Evolutionary conservation across 1,140 invertebrate species (phyloP).

Genomic region (Drosophila ohnishii): DNA sequence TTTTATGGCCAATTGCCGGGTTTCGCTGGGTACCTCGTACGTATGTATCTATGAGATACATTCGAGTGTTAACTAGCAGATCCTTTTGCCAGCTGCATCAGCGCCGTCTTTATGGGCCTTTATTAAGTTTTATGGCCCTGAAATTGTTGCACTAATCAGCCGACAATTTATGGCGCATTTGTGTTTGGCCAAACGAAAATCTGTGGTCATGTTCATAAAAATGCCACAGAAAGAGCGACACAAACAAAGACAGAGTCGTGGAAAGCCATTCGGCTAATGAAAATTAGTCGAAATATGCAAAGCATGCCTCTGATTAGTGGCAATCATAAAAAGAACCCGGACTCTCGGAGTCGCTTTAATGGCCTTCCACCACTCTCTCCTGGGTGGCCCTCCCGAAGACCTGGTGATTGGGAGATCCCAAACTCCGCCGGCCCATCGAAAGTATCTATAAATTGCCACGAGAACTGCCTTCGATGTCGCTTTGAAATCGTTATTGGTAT

Average conservation of each 20-base stretch:
- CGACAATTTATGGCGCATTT: slow-evolving; percentile 72
- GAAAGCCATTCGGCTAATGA: slow-evolving; percentile 39
- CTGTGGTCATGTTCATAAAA: slow-evolving; percentile 59
- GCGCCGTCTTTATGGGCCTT: slow-evolving; percentile 39
- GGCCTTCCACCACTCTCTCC: not conserved
- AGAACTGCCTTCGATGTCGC: slow-evolving; percentile 41
- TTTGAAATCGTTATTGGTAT: slow-evolving; percentile 38
- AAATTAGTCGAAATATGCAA: slow-evolving; percentile 73
- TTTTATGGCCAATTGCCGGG: slow-evolving; percentile 64
- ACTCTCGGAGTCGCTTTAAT: slow-evolving; percentile 48
- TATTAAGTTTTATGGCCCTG: slow-evolving; percentile 66
- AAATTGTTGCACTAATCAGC: slow-evolving; percentile 79
- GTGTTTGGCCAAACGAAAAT: slow-evolving; percentile 59
- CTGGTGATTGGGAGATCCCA: slow-evolving; percentile 3
- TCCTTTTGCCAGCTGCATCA: slow-evolving; percentile 38
- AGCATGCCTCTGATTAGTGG: slow-evolving; percentile 77
- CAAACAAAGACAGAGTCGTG: slow-evolving; percentile 1
- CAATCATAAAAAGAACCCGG: slow-evolving; percentile 64
- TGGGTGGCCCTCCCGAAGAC: slow-evolving; percentile 9
- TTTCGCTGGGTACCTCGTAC: slow-evolving; percentile 2
- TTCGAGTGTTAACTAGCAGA: slow-evolving; percentile 27
- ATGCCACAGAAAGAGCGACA: slow-evolving; percentile 20
- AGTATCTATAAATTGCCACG: slow-evolving; percentile 51
- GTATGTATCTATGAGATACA: slow-evolving; percentile 68
- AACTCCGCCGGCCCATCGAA: slow-evolving; percentile 15